phyloP scores from a whole-genome alignment of 2,888 invertebrate genomes.

The Mythimna lalbum region DNA sequence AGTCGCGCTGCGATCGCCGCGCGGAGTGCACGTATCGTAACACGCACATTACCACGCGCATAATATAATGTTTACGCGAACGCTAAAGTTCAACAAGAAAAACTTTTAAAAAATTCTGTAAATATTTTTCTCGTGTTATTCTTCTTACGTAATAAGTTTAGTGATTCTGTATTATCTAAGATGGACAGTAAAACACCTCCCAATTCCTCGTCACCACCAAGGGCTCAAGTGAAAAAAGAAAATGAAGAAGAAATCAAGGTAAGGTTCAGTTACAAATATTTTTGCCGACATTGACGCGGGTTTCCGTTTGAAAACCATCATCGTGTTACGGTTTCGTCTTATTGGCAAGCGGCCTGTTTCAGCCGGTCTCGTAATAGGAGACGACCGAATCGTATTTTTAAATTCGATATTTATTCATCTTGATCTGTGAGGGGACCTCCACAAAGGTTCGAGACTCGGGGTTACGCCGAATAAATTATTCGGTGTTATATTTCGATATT shows the following conservation, averaged over 20 bases:
- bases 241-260: conserved; percentile 95
- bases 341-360: conserved; percentile 87
- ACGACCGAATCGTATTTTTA: conserved; percentile 88
- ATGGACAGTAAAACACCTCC: conserved; percentile 90
- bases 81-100: conserved; percentile 73
- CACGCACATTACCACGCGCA: conserved; percentile 46
- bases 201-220: conserved; percentile 80
- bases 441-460: conserved; percentile 79
- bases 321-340: conserved; percentile 81
- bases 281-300: conserved; percentile 69
- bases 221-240: conserved; percentile 92
- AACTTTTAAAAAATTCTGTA: conserved; percentile 72
- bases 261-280: conserved; percentile 72
- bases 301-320: conserved; percentile 84
- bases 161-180: conserved; percentile 66
- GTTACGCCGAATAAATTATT: conserved; percentile 87
- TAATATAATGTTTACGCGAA: conserved; percentile 84
- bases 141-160: conserved; percentile 55
- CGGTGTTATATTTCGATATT: conserved; percentile 87
- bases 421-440: conserved; percentile 75
- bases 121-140: conserved; percentile 63
- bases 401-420: conserved; percentile 84
- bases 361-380: conserved; percentile 84
- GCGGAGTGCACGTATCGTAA: conserved; percentile 61
- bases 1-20: conserved; percentile 79